A percentile compares a stretch with the other conserved stretches of the same genome.
Conservation (phyloP, 2,113 vertebrate species). For the Pungitius pungitius region DNA sequence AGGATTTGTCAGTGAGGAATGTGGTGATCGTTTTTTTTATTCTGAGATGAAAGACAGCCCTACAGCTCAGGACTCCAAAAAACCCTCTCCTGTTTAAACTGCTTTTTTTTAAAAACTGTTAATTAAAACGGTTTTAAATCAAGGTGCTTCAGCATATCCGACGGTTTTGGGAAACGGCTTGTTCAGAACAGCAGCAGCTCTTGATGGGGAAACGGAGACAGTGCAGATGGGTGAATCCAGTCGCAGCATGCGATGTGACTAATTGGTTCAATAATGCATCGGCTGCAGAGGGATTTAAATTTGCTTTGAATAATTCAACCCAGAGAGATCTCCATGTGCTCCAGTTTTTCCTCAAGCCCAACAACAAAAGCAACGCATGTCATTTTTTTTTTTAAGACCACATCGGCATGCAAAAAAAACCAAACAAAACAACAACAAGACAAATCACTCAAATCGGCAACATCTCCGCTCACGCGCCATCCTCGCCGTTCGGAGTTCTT, state of each 20-base stretch:
- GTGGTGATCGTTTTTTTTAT: too few relatives aligned
- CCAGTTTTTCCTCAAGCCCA: not conserved
- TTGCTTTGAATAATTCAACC: constrained; percentile 48
- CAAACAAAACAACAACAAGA: not conserved
- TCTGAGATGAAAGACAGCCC: not conserved
- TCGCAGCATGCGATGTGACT: constrained; percentile 13
- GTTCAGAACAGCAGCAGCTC: not conserved
- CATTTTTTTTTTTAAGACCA: not conserved
- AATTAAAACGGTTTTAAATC: too few relatives aligned
- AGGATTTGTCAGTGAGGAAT: not conserved
- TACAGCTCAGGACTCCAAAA: too few relatives aligned
- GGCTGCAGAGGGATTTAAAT: constrained; percentile 29
- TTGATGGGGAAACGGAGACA: not conserved
- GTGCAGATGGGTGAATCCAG: not conserved
- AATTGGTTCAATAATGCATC: constrained; percentile 42
- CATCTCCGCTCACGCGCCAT: not conserved
- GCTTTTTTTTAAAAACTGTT: too few relatives aligned
- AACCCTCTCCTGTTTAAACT: too few relatives aligned
- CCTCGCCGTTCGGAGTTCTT: constrained; percentile 1
- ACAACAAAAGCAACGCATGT: constrained; percentile 2
- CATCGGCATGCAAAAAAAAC: not conserved
- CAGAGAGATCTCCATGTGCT: constrained; percentile 12
- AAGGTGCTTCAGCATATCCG: too few relatives aligned
- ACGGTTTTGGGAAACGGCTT: too few relatives aligned
- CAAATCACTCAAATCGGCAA: not conserved